Base-by-base conservation (phyloP, 2,888 invertebrate genomes). In the Lacanobia wlatinum region DNA sequence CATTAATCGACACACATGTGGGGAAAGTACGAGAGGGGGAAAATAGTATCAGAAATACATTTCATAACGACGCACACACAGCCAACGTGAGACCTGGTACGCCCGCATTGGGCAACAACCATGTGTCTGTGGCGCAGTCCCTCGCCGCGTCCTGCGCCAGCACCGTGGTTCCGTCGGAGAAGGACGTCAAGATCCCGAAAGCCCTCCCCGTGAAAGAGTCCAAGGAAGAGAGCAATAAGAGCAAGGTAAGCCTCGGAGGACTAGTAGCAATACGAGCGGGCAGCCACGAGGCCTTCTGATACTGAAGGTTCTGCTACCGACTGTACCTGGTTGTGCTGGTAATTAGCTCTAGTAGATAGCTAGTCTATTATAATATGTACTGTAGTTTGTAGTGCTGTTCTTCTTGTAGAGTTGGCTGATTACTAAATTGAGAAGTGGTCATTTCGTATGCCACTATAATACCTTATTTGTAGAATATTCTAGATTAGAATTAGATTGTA, bases 71-170 rank as follows among this genome's bases (percentile, higher is more conserved):
- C 80, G 73, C 82, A 70, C 73, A 79, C 82, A 80, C 91, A 95
- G 96, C 95, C 80, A 80, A 86, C 84, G 91, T 90, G 73, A 91
- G 94, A 38, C 93, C 96, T 63, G 95, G 94, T 66, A 94, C 96
- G 66, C 94, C 95, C 62, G 87, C 88, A 67, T 83, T 90, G 81
- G 84, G 84, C 68, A 78, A 84, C 69, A 82, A 80, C 82, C 90
- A 83, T 72, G 72, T 86, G 59, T 88, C 92, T 6, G 34, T 34
- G 56, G 76, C 88, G 78, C 92, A 89, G 77, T 90, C 93, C 18
- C 85, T 91, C 58, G 84, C 90, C 48, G 90, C 85, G 56, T 87
- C 87, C 78, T 82, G 90, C 63, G 71, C 84, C 67, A 75, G 76
- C 73, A 70, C 84, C 67, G 76, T 85, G 34, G 80, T 86, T 72